Percentiles rank a stretch among this genome's conserved stretches.
Evolutionary conservation across 1,140 invertebrate genomes (phyloP).

Genomic region (Pseudomyrmex flavicornis): DNA sequence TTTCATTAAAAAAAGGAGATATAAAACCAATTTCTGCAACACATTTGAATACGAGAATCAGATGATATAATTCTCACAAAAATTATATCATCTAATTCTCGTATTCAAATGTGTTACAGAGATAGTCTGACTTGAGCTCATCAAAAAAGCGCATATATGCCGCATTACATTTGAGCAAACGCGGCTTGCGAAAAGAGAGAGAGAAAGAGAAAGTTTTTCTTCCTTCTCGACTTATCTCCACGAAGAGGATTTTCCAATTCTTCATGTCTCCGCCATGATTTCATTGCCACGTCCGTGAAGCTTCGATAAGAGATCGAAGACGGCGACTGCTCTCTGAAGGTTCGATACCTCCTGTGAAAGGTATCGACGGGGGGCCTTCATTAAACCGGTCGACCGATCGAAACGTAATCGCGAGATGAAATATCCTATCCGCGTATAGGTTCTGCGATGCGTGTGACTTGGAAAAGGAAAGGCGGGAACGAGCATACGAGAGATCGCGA

Average conservation of each 20-base stretch:
- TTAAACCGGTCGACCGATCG: slow-evolving; percentile 27
- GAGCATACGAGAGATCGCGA: slow-evolving; percentile 15
- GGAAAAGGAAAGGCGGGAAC: not conserved
- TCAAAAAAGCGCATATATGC: slow-evolving; percentile 7
- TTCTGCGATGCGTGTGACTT: slow-evolving; percentile 13
- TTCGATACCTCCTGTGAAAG: slow-evolving; percentile 34
- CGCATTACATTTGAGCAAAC: not conserved
- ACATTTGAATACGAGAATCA: too few species aligned
- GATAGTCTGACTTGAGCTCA: slow-evolving; percentile 37
- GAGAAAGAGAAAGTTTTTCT: not conserved
- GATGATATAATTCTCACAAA: not conserved
- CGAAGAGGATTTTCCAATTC: slow-evolving; percentile 57
- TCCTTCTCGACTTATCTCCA: slow-evolving; percentile 45
- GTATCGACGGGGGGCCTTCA: slow-evolving; percentile 24
- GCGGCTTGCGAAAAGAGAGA: not conserved
- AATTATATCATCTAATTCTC: not conserved
- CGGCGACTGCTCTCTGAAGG: slow-evolving; percentile 29
- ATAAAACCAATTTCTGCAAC: too few species aligned
- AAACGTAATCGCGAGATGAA: slow-evolving; percentile 30
- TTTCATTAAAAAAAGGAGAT: not conserved
- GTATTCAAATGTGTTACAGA: slow-evolving; percentile 11
- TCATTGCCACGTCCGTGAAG: slow-evolving; percentile 4
- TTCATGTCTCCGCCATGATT: not conserved
- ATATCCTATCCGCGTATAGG: slow-evolving; percentile 1
- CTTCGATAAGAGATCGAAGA: slow-evolving; percentile 27